Evolutionary conservation across 2,113 vertebrate species (phyloP).

Genomic region (Tauraco erythrolophus): DNA sequence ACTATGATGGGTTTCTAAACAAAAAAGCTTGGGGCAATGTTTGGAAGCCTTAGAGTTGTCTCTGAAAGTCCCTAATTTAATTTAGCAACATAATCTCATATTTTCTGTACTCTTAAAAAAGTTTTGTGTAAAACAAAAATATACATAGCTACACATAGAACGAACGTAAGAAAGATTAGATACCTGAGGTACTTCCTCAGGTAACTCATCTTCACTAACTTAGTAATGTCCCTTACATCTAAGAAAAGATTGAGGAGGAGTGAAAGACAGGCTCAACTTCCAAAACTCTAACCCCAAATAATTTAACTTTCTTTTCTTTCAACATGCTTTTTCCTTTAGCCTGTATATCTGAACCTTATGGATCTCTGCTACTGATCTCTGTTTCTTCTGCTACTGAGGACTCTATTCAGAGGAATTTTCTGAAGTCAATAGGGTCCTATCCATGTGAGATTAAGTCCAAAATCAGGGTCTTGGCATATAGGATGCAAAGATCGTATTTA

Average conservation of each 20-base stretch:
- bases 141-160: background rate
- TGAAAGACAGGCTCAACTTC: background rate
- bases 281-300: background rate
- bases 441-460: background rate
- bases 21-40: background rate
- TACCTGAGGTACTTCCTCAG: background rate
- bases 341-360: background rate
- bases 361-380: background rate
- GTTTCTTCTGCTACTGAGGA: background rate
- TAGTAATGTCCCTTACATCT: background rate
- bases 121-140: background rate
- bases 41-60: background rate
- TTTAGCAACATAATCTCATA: background rate
- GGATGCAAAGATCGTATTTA: background rate
- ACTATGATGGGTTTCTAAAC: background rate
- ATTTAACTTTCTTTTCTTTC: background rate
- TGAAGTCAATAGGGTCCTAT: background rate
- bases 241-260: background rate
- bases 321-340: background rate
- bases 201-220: background rate
- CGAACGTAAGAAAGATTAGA: background rate
- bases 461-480: background rate
- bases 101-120: background rate
- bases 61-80: background rate
- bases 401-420: background rate